These are phyloP conservation scores for Orbicella faveolata DNA, from an alignment of 64 coral and sea anemone genomes.

Conservation along the genomic window DNA sequence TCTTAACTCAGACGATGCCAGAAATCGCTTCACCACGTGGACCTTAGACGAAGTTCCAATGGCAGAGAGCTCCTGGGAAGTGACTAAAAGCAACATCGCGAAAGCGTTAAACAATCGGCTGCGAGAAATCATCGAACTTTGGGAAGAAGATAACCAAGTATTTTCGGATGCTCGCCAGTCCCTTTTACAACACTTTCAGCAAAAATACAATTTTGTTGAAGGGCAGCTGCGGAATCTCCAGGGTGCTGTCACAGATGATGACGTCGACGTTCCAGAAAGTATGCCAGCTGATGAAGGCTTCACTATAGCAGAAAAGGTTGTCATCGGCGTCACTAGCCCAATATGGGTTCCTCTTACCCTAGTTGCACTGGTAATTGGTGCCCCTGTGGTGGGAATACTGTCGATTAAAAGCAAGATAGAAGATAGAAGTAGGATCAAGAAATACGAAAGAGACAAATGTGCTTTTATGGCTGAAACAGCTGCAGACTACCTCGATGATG, in stretches of 20 bases:
- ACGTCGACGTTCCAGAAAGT: not conserved
- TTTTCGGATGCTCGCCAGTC: conserved; percentile 12
- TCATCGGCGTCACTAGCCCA: conserved; percentile 5
- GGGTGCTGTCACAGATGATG: not conserved
- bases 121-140: conserved; percentile 15
- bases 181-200: conserved; percentile 3
- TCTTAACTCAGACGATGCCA: conserved; percentile 7
- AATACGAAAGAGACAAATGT: conserved; percentile 3
- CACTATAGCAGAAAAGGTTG: not conserved
- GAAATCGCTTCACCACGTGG: not conserved
- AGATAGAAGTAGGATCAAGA: not conserved
- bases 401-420: conserved; percentile 3
- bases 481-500: not conserved
- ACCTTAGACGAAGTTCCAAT: conserved; percentile 24
- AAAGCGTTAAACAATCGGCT: not conserved
- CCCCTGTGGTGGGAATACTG: not conserved
- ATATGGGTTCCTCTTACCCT: conserved; percentile 27
- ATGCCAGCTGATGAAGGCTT: not conserved
- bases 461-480: not conserved
- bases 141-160: conserved; percentile 39
- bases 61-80: conserved; percentile 3
- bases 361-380: conserved; percentile 2
- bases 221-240: conserved; percentile 8
- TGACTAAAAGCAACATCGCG: not conserved
- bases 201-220: conserved; percentile 20